Base-by-base conservation (phyloP, 2,888 invertebrate genomes). In the Himalopsyche japonica region DNA sequence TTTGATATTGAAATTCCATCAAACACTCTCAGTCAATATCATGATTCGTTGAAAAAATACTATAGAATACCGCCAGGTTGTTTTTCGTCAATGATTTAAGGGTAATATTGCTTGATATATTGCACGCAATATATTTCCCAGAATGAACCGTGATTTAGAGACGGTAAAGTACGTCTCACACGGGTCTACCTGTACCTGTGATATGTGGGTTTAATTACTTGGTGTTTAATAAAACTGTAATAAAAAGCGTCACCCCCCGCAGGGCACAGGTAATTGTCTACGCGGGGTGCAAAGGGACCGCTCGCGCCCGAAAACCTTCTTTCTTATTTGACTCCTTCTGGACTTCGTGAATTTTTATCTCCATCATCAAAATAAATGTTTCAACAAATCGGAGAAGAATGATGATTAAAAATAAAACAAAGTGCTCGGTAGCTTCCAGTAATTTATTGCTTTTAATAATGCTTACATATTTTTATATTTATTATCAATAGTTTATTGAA, bases 201-300 rank as follows among this genome's bases (percentile, higher is more conserved):
- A 64, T 80, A 76, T 84, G 82, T 82, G 79, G 85, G 86, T 85
- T 86, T 85, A 86, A 86, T 86, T 86, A 86, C 82, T 78, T 81
- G 83, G 85, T 84, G 83, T 85, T 83, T 85, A 85, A 85, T 85
- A 85, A 85, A 83, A 85, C 81, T 43, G 82, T 81, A 84, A 84
- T 84, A 84, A 84, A 76, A 43, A 24, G 34, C n/a, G 57, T 20
- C 57, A 24, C 64, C 49, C 81, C 85, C 85, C 83, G 83, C 80
- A 7, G 85, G 79, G 79, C n/a, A 18, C 32, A 80, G 76, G 70
- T 85, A 83, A 85, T 85, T 85, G 85, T 80, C 81, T 79, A 37
- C 81, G 79, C 79, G 85, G 85, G 83, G 79, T 70, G 76, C 80
- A 30, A 78, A 49, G 79, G 64, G 20, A 20, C 79, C 80, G 76